Percentiles rank a stretch among this genome's conserved stretches.
Evolutionary conservation across 2,888 invertebrate genomes (phyloP).

Genomic region (Marasmarcha lunaedactyla): DNA sequence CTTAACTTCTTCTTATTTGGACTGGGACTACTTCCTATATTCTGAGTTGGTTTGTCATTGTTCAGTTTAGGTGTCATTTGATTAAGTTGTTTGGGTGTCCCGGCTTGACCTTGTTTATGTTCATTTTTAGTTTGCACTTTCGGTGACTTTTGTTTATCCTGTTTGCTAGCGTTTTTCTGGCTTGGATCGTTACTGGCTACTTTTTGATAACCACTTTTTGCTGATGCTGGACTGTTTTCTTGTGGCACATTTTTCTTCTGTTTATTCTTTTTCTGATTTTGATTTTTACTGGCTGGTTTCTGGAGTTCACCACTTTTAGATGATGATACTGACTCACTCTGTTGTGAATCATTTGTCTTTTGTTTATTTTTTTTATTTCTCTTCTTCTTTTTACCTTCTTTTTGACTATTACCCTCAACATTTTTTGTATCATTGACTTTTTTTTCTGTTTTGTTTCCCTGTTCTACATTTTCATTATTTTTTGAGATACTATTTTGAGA

Average conservation of each 20-base stretch:
- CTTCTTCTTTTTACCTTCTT: slow-evolving; percentile 23
- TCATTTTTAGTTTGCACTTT: slow-evolving; percentile 8
- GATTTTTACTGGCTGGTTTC: slow-evolving; percentile 8
- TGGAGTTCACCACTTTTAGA: not conserved
- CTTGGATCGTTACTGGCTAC: not conserved
- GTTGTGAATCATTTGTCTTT: slow-evolving; percentile 4
- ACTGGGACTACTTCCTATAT: slow-evolving; percentile 13
- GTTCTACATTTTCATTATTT: slow-evolving; percentile 3
- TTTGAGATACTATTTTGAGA: not conserved
- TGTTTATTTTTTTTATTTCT: slow-evolving; percentile 12
- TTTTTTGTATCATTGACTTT: slow-evolving; percentile 3
- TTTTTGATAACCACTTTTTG: too few species aligned
- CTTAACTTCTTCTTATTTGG: slow-evolving; percentile 28
- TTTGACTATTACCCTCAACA: slow-evolving; percentile 9
- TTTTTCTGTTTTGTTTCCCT: slow-evolving; percentile 1
- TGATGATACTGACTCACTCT: slow-evolving; percentile 1
- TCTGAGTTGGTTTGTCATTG: slow-evolving; percentile 7
- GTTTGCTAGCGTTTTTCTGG: too few species aligned
- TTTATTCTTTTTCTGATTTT: slow-evolving; percentile 17
- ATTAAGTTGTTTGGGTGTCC: not conserved
- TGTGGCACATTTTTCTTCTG: not conserved
- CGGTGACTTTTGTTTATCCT: too few species aligned
- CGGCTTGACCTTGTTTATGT: slow-evolving; percentile 8
- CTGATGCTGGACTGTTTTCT: not conserved
- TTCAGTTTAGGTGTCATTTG: not conserved